phyloP scores from a whole-genome alignment of 1,140 invertebrate species.

The Drosophila malerkotliana region DNA sequence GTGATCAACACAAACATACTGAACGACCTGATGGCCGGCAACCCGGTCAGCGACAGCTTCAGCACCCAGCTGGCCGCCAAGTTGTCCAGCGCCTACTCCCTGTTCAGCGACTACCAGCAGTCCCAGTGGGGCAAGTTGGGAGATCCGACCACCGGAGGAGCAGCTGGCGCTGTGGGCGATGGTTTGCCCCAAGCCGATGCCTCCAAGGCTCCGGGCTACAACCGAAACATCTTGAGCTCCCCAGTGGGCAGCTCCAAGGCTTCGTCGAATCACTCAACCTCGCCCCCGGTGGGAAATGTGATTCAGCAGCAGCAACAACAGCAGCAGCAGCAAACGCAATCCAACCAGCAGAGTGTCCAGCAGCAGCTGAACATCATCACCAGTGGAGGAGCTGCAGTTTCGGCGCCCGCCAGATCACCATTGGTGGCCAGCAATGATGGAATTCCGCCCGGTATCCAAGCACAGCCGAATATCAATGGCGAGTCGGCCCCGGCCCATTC shows the following conservation, averaged over 20 bases:
- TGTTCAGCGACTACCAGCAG: conserved; percentile 90
- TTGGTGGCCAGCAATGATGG: conserved; percentile 46
- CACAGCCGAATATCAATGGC: conserved; percentile 45
- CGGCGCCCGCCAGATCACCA: conserved; percentile 60
- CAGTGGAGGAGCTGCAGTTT: conserved; percentile 45
- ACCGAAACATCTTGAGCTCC: conserved; percentile 88
- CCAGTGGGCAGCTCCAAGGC: conserved; percentile 88
- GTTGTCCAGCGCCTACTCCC: conserved; percentile 88
- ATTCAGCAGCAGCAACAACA: conserved; percentile 56
- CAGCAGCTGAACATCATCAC: conserved; percentile 73
- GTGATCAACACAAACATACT: conserved; percentile 68
- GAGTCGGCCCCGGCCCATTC: conserved; percentile 75
- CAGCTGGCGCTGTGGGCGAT: conserved; percentile 85
- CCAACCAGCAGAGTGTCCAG: conserved; percentile 56
- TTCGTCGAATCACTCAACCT: conserved; percentile 85
- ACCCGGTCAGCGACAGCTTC: conserved; percentile 50
- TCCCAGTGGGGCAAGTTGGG: conserved; percentile 86
- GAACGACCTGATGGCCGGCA: conserved; percentile 49
- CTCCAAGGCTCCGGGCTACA: conserved; percentile 92
- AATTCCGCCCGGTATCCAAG: conserved; percentile 4
- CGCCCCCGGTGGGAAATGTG: conserved; percentile 82
- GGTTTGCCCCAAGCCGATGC: conserved; percentile 88
- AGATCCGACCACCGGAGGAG: conserved; percentile 52
- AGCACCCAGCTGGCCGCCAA: conserved; percentile 70
- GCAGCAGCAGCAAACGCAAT: conserved; percentile 40